phyloP scores from a whole-genome alignment of 2,113 vertebrate genomes.

The Aptenodytes patagonicus region DNA sequence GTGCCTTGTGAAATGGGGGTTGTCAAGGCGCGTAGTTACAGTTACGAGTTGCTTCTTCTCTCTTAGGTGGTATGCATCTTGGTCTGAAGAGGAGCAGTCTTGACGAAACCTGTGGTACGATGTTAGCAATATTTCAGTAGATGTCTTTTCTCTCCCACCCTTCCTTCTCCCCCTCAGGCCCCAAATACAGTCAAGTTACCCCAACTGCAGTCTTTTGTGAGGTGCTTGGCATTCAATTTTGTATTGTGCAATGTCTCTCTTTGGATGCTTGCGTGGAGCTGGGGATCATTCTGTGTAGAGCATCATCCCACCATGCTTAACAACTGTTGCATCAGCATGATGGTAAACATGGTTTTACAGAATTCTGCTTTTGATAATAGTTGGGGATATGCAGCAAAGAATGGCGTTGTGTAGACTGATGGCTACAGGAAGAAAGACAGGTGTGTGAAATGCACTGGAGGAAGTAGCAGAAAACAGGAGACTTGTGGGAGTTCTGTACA shows the following conservation, averaged over 20 bases:
- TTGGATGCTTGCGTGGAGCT: not conserved
- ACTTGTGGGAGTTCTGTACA: not conserved
- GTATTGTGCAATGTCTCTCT: not conserved
- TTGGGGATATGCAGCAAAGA: not conserved
- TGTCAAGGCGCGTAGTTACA: not conserved
- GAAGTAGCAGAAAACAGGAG: not conserved
- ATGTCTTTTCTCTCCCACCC: not conserved
- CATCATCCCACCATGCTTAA: not conserved
- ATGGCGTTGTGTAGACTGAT: not conserved
- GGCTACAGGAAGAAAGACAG: not conserved
- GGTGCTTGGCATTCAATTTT: not conserved
- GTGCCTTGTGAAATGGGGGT: not conserved
- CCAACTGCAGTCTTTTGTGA: not conserved
- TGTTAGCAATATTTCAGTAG: not conserved
- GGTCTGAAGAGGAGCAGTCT: not conserved
- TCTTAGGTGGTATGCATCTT: accelerated
- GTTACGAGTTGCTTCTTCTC: not conserved
- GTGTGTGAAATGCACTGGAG: accelerated
- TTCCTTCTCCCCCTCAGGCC: not conserved
- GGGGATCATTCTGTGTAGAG: not conserved
- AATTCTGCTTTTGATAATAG: not conserved
- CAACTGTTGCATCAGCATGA: accelerated
- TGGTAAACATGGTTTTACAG: not conserved
- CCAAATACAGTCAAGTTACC: not conserved
- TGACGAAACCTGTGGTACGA: not conserved